Percentiles rank a stretch among this genome's conserved stretches.
Evolutionary conservation across 1,140 invertebrate genomes (phyloP).

Genomic region (Cryptotermes secundus): DNA sequence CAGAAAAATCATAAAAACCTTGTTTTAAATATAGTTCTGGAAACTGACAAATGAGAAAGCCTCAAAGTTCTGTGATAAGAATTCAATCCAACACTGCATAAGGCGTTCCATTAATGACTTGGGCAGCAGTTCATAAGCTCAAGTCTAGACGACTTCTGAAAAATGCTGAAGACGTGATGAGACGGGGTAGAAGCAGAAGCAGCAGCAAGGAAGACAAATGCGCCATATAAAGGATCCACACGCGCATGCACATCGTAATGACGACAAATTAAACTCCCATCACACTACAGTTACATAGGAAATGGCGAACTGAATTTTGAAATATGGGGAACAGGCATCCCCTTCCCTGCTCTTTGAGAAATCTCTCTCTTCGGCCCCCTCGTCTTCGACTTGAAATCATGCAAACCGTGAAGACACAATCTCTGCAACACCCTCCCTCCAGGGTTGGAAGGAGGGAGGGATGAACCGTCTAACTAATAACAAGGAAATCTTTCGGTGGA

Average conservation of each 20-base stretch:
- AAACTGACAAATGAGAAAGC: too few relatives aligned
- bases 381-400: background rate
- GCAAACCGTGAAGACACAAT: slow-evolving; percentile 2
- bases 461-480: slow-evolving; percentile 14
- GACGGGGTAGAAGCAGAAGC: background rate
- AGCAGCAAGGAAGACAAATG: slow-evolving; percentile 11
- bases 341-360: background rate
- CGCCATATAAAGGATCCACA: background rate
- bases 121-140: background rate
- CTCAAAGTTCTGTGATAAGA: too few relatives aligned
- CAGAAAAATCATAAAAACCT: too few relatives aligned
- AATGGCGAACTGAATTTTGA: slow-evolving; percentile 11
- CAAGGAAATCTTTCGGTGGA: slow-evolving; percentile 11
- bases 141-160: background rate
- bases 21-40: too few relatives aligned
- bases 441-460: background rate
- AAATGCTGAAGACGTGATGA: background rate
- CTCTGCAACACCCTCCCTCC: background rate
- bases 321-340: background rate
- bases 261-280: slow-evolving; percentile 13
- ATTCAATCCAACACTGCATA: too few relatives aligned
- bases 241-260: background rate
- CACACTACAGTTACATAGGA: background rate
- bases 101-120: background rate
- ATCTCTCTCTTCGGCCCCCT: background rate